These are phyloP conservation scores for Perithous albicinctus DNA, from an alignment of 2,888 invertebrate genomes.

Conservation along the genomic window DNA sequence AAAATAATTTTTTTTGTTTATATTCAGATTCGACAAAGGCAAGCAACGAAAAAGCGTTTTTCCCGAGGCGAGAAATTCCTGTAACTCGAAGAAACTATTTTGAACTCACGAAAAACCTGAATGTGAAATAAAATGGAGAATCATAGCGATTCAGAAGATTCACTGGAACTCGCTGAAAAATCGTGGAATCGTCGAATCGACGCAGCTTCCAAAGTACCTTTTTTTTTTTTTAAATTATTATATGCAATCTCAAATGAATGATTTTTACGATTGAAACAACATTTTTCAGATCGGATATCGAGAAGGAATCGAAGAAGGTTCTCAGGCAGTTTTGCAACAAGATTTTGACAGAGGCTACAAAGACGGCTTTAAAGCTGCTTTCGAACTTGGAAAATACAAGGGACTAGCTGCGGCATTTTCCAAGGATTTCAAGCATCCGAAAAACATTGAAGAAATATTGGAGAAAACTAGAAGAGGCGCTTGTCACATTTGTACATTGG, in stretches of 20 bases:
- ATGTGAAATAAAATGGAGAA: constrained; percentile 49
- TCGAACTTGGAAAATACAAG: constrained; percentile 86
- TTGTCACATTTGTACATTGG: constrained; percentile 77
- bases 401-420: constrained; percentile 76
- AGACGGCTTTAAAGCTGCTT: constrained; percentile 88
- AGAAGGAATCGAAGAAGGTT: constrained; percentile 89
- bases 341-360: constrained; percentile 90
- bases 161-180: constrained; percentile 77
- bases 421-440: constrained; percentile 72
- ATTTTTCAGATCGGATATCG: constrained; percentile 87
- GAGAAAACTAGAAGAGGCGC: constrained; percentile 76
- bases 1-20: too few relatives aligned
- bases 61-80: neutral
- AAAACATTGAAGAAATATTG: constrained; percentile 74
- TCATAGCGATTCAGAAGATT: constrained; percentile 71
- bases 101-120: neutral
- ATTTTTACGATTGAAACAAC: constrained; percentile 24
- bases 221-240: constrained; percentile 3
- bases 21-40: too few relatives aligned
- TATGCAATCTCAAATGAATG: neutral
- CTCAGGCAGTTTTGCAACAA: constrained; percentile 88
- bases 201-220: constrained; percentile 75
- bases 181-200: constrained; percentile 77
- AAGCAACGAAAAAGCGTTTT: too few relatives aligned
- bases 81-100: neutral